These are phyloP conservation scores for Drosophila funebris DNA, from an alignment of 1,140 invertebrate genomes.

Conservation along the genomic window DNA sequence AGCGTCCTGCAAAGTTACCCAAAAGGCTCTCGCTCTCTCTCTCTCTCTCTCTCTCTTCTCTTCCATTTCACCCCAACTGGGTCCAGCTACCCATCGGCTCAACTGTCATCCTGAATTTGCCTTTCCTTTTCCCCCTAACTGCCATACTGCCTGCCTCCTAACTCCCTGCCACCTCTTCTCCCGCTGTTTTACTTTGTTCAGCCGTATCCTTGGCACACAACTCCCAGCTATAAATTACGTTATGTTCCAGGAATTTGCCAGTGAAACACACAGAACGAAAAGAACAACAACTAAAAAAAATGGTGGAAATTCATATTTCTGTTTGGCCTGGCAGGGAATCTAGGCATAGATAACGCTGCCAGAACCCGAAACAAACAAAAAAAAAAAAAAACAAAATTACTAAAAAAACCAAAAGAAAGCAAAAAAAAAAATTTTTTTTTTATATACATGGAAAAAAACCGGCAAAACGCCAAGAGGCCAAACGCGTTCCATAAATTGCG, in stretches of 20 bases:
- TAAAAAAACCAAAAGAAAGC: conserved; percentile 15
- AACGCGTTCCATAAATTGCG: conserved; percentile 68
- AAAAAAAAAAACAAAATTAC: conserved; percentile 34
- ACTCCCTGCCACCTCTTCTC: neutral
- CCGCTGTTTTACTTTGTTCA: conserved; percentile 37
- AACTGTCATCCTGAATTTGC: conserved; percentile 66
- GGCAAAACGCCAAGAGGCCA: conserved; percentile 64
- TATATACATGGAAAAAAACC: conserved; percentile 52
- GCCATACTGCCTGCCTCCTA: too few species aligned
- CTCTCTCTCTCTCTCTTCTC: too few species aligned
- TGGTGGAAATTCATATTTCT: conserved; percentile 64
- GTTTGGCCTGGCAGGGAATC: conserved; percentile 39
- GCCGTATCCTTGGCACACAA: conserved; percentile 55
- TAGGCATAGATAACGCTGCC: conserved; percentile 36
- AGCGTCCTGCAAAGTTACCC: conserved; percentile 36
- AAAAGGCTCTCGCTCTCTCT: too few species aligned
- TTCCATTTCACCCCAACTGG: neutral
- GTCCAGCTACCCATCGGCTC: conserved; percentile 8
- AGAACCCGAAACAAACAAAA: conserved; percentile 7
- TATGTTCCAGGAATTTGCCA: conserved; percentile 70
- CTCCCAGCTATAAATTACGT: conserved; percentile 71
- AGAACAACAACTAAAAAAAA: conserved; percentile 43
- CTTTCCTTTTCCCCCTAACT: neutral
- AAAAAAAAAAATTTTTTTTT: conserved; percentile 41
- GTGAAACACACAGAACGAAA: conserved; percentile 39